phyloP scores from a whole-genome alignment of 2,113 vertebrate species.

The Crotalus horridus region DNA sequence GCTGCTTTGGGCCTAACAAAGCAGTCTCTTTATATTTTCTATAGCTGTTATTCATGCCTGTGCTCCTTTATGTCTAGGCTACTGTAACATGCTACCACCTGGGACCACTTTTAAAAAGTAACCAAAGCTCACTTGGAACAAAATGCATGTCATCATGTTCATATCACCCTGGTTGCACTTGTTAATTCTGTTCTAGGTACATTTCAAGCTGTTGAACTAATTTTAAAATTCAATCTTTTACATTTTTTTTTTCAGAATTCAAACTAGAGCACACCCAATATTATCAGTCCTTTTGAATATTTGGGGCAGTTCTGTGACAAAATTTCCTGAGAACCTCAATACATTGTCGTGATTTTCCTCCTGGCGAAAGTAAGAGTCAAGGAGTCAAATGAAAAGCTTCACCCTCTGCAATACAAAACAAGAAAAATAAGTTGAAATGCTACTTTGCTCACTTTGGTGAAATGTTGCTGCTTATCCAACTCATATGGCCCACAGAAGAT shows the following conservation, averaged over 20 bases:
- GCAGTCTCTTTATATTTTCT: not conserved
- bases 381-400: not conserved
- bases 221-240: too few relatives aligned
- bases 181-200: not conserved
- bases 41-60: not conserved
- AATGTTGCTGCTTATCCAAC: not conserved
- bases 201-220: too few relatives aligned
- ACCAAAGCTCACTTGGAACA: not conserved
- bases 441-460: not conserved
- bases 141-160: not conserved
- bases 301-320: not conserved
- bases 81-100: not conserved
- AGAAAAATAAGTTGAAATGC: not conserved
- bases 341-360: not conserved
- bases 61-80: not conserved
- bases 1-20: slow-evolving; percentile 22
- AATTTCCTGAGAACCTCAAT: not conserved
- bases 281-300: not conserved
- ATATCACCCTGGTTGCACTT: not conserved
- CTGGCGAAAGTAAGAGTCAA: not conserved
- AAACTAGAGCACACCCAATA: not conserved
- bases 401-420: not conserved
- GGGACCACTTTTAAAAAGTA: not conserved
- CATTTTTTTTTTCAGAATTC: not conserved
- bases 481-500: not conserved